Evolutionary conservation across 2,888 invertebrate species (phyloP).

Genomic region (Nasonovia ribisnigri): DNA sequence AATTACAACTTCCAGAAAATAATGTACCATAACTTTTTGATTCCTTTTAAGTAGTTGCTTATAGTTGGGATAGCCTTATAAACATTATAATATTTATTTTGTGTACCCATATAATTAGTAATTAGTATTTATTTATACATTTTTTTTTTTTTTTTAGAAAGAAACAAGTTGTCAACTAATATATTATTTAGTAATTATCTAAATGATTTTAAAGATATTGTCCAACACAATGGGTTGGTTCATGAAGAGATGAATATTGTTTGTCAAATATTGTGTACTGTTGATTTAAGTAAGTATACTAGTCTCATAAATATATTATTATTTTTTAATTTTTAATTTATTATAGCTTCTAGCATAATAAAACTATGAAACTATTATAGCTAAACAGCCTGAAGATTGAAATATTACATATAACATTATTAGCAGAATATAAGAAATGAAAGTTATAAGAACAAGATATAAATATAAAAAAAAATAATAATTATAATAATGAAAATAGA

Average conservation of each 20-base stretch:
- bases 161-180: conserved; percentile 54
- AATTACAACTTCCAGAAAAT: not conserved
- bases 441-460: no score
- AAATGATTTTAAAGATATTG: conserved; percentile 59
- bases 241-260: conserved; percentile 50
- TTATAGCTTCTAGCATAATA: no score
- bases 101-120: no score
- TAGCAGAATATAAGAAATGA: no score
- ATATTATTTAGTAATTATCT: conserved; percentile 48
- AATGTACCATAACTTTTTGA: not conserved
- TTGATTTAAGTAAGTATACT: conserved; percentile 49
- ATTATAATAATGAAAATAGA: no score
- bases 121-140: not conserved
- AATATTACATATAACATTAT: no score
- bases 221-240: conserved; percentile 53
- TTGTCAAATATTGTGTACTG: conserved; percentile 48
- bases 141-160: conserved; percentile 39
- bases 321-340: no score
- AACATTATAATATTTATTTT: no score
- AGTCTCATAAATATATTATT: not conserved
- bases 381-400: no score
- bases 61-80: not conserved
- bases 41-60: not conserved
- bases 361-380: no score
- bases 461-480: no score